Evolutionary conservation across 2,888 invertebrate genomes (phyloP).

Genomic region (Micoletzkya japonica): DNA sequence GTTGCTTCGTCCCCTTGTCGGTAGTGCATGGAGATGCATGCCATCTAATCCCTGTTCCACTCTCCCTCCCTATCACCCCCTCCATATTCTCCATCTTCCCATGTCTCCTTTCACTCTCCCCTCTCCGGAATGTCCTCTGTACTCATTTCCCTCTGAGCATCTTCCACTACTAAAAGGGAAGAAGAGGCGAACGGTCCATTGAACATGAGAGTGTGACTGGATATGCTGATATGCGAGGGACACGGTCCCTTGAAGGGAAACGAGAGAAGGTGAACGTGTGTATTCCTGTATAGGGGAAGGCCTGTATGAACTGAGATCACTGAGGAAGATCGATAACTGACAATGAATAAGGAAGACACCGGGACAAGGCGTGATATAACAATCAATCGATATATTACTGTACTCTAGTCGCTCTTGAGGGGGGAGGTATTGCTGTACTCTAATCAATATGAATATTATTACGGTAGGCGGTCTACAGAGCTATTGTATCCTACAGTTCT

Average conservation of each 20-base stretch:
- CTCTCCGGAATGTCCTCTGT: too few species aligned
- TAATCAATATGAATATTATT: background rate
- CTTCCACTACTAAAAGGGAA: too few species aligned
- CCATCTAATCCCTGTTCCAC: background rate
- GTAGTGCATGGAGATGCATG: background rate
- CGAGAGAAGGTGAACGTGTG: too few species aligned
- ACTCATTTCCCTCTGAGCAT: too few species aligned
- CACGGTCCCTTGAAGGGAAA: too few species aligned
- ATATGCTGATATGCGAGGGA: too few species aligned
- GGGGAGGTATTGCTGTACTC: background rate
- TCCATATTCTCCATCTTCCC: constrained; percentile 1
- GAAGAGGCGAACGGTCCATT: too few species aligned
- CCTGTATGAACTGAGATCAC: constrained; percentile 13
- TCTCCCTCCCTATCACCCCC: constrained; percentile 9
- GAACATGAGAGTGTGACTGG: too few species aligned
- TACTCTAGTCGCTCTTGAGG: background rate
- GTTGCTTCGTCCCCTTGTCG: constrained; percentile 1
- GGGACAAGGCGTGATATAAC: background rate
- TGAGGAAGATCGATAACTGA: background rate
- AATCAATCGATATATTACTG: background rate
- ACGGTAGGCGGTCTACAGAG: background rate
- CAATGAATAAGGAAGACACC: background rate
- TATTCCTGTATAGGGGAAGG: too few species aligned
- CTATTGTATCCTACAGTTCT: constrained; percentile 49
- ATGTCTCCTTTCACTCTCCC: background rate